Evolutionary conservation across 2,888 invertebrate genomes (phyloP).

Genomic region (Zygogramma bicolorata): DNA sequence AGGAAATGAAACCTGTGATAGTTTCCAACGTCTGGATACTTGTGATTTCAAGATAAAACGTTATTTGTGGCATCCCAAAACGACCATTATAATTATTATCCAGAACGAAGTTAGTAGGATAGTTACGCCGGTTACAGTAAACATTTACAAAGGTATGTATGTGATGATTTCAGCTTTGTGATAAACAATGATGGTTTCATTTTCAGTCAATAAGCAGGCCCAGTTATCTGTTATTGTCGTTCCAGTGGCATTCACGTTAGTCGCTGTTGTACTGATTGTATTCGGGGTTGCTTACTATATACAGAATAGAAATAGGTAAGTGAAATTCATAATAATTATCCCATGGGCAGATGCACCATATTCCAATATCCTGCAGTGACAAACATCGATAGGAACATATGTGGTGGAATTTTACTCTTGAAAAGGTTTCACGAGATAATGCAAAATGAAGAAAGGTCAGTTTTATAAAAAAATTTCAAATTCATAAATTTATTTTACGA

Average conservation of each 20-base stretch:
- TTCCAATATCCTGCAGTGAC: too few species aligned
- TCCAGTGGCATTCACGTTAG: slow-evolving; percentile 84
- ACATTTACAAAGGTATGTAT: slow-evolving; percentile 84
- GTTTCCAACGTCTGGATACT: slow-evolving; percentile 61
- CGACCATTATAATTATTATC: slow-evolving; percentile 83
- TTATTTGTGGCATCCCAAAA: slow-evolving; percentile 72
- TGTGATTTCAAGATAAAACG: slow-evolving; percentile 77
- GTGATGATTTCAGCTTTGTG: slow-evolving; percentile 26
- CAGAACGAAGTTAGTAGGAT: slow-evolving; percentile 81
- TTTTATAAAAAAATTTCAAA: too few species aligned
- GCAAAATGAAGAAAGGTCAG: too few species aligned
- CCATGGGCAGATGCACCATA: too few species aligned
- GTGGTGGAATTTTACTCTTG: too few species aligned
- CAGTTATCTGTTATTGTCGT: slow-evolving; percentile 91
- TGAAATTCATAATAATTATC: slow-evolving; percentile 6
- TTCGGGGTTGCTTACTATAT: slow-evolving; percentile 90
- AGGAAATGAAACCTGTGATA: slow-evolving; percentile 80
- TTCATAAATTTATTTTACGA: too few species aligned
- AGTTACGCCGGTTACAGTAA: slow-evolving; percentile 79
- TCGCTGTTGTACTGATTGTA: slow-evolving; percentile 85
- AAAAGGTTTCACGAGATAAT: too few species aligned
- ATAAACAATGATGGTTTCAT: slow-evolving; percentile 21
- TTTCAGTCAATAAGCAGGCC: slow-evolving; percentile 80
- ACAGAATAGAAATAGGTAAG: slow-evolving; percentile 77
- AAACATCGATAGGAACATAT: too few species aligned